Percentiles rank a stretch among this genome's conserved stretches.
Conservation (phyloP, 1,140 invertebrate species). For the Orchesella cincta region DNA sequence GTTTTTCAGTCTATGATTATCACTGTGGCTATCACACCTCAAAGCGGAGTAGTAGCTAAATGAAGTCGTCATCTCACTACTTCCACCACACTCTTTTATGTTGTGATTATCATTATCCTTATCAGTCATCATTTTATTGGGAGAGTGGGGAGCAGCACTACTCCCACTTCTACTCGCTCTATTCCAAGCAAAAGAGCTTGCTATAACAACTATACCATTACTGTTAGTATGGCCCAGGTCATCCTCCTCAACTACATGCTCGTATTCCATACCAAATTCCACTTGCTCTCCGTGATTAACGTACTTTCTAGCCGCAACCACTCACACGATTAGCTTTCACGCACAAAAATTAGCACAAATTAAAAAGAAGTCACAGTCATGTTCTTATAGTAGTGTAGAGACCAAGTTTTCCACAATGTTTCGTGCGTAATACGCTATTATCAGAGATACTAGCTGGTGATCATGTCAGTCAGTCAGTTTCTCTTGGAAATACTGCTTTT, state of each 20-base stretch:
- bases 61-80: not conserved
- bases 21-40: conserved; percentile 2
- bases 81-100: not conserved
- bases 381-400: not conserved
- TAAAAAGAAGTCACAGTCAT: not conserved
- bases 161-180: not conserved
- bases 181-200: not conserved
- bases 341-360: not conserved
- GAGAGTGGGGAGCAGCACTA: not conserved
- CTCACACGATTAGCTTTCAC: too few species aligned
- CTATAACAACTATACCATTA: not conserved
- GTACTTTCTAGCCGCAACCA: too few species aligned
- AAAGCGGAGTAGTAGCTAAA: not conserved
- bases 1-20: conserved; percentile 13
- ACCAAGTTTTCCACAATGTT: too few species aligned
- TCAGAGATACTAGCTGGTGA: too few species aligned
- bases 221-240: not conserved
- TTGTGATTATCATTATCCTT: conserved; percentile 13
- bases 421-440: too few species aligned
- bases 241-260: not conserved
- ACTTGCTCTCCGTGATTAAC: too few species aligned
- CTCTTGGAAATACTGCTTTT: too few species aligned
- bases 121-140: conserved; percentile 12
- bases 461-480: too few species aligned
- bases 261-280: not conserved